These are phyloP conservation scores for Tapirus terrestris DNA, from an alignment of 2,113 vertebrate genomes.

Conservation along the genomic window DNA sequence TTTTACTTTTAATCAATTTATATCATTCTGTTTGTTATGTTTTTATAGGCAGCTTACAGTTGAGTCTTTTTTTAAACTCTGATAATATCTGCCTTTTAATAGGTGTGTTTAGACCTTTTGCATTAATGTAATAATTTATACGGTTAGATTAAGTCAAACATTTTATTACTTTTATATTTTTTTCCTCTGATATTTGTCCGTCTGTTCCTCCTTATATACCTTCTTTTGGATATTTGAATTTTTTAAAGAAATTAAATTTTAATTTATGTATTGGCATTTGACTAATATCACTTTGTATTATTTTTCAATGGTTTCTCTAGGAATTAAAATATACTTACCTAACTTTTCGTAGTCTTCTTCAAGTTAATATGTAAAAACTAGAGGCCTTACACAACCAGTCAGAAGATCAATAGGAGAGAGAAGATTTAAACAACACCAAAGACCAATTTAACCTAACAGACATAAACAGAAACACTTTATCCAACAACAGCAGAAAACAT, in stretches of 20 bases:
- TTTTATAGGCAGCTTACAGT: neutral
- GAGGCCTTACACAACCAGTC: neutral
- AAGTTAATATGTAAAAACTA: neutral
- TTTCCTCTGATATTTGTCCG: neutral
- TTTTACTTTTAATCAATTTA: neutral
- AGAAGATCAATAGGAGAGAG: neutral
- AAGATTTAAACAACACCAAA: neutral
- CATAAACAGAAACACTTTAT: neutral
- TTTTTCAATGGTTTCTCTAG: neutral
- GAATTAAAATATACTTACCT: neutral
- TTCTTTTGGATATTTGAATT: neutral
- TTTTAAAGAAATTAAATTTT: neutral
- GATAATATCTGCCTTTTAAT: neutral
- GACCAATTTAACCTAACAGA: neutral
- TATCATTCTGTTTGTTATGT: neutral
- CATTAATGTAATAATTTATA: neutral
- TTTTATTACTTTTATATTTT: conserved; percentile 4
- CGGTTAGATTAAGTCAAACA: neutral
- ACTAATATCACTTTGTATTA: neutral
- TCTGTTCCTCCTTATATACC: neutral
- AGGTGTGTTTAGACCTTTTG: neutral
- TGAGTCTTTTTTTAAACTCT: neutral
- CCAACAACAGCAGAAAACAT: neutral
- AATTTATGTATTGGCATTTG: neutral
- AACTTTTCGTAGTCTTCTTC: neutral